Evolutionary conservation across 2,888 invertebrate genomes (phyloP), one percentile per base, ranked within the genome.

Genomic region (Melanchra persicariae): DNA sequence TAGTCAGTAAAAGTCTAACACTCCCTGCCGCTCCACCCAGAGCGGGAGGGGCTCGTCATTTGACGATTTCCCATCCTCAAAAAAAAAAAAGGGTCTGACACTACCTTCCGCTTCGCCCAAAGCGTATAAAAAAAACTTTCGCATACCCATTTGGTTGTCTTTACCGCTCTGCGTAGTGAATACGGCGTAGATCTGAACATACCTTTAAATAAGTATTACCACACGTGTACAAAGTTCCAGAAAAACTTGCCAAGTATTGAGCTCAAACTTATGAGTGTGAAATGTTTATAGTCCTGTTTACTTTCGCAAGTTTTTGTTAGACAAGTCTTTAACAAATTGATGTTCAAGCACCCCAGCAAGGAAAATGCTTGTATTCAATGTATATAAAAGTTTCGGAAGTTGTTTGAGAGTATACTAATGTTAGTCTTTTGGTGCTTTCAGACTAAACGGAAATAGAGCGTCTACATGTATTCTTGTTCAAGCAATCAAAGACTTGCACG

Each of bases 251-350:
- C 15, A 76, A 49, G 49, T 69, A 63, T 54, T n/a, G 12, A 40
- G 43, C 45, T 45, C 7, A 17, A 54, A 26, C 26, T 15, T 51
- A 34, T 47, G 26, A 15, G 58, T 19, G 15, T 24, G 58, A 62
- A 66, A 62, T 72, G 49, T 66, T 79, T 63, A 79, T 55, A 45
- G 26, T 10, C 15, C 12, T 63, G 65, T 77, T 79, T 66, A 62
- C 54, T 63, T 65, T 34, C n/a, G 15, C 37, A 45, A 57, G 61
- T 68, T 77, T 67, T 30, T n/a, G 37, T 54, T 55, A 10, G 19
- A 54, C 0, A 26, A 47, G 45, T 70, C 47, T 51, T 51, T 43
- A 17, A n/a, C 26, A 22, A 61, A 54, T 62, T 54, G 15, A 65
- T 58, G 19, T 57, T 61, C 7, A 30, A 43, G 24, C 30, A 49